Evolutionary conservation across 2,888 invertebrate genomes (phyloP).

Genomic region (Eurois occulta): DNA sequence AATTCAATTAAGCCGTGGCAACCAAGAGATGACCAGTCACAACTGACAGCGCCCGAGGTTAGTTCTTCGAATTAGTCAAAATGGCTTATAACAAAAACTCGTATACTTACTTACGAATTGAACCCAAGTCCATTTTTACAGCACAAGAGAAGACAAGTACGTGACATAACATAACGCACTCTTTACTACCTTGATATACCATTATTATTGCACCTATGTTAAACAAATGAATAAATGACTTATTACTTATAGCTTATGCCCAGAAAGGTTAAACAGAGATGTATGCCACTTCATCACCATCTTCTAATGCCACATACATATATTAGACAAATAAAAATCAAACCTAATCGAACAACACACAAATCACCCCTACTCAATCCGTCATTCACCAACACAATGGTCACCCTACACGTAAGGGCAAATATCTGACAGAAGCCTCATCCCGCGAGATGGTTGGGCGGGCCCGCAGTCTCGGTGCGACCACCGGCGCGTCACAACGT

Average conservation of each 20-base stretch:
- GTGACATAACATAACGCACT: too few relatives aligned
- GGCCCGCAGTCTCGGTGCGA: constrained; percentile 72
- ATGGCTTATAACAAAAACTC: not conserved
- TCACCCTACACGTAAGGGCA: constrained; percentile 64
- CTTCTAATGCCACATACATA: not conserved
- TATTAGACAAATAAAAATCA: not conserved
- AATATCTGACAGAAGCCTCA: constrained; percentile 72
- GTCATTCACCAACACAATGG: not conserved
- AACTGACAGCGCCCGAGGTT: too few relatives aligned
- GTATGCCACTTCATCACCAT: not conserved
- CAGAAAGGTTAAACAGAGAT: not conserved
- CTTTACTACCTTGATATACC: too few relatives aligned
- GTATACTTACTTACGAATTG: not conserved
- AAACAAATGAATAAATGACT: too few relatives aligned
- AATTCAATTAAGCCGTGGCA: too few relatives aligned
- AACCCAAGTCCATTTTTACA: not conserved
- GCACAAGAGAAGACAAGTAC: not conserved
- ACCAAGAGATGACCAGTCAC: too few relatives aligned
- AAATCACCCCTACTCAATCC: not conserved
- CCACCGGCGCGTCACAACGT: constrained; percentile 59
- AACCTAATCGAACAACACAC: not conserved
- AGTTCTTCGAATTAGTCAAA: not conserved
- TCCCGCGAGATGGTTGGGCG: constrained; percentile 72
- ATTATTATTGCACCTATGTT: too few relatives aligned
- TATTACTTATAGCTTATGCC: too few relatives aligned